These are phyloP conservation scores for Peromyscus maniculatus DNA, from an alignment of 2,113 vertebrate species.

Conservation along the genomic window DNA sequence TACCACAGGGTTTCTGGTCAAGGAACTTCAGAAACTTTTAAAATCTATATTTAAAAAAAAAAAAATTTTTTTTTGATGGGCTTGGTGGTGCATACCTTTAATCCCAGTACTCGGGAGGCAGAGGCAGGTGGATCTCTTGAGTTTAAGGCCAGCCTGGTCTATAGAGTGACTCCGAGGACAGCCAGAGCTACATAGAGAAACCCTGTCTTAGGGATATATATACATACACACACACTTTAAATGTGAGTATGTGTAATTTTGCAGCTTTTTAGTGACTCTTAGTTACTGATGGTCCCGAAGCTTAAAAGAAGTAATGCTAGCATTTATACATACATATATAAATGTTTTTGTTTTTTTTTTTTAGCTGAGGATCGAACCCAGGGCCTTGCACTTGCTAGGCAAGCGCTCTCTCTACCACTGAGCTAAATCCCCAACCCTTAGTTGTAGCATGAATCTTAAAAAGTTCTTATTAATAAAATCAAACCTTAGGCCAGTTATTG, in stretches of 20 bases:
- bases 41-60: not conserved
- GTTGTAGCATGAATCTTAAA: too few species aligned
- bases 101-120: not conserved
- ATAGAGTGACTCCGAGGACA: not conserved
- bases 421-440: too few species aligned
- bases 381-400: too few species aligned
- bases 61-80: not conserved
- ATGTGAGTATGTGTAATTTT: slow-evolving; percentile 17
- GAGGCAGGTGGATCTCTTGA: not conserved
- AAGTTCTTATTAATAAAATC: too few species aligned
- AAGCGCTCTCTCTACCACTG: too few species aligned
- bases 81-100: not conserved
- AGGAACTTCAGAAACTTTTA: not conserved
- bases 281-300: not conserved
- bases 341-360: too few species aligned
- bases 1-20: not conserved
- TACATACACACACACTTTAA: too few species aligned
- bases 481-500: too few species aligned
- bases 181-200: not conserved
- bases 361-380: too few species aligned
- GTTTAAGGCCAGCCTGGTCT: not conserved
- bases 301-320: not conserved
- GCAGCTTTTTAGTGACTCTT: not conserved
- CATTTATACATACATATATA: not conserved
- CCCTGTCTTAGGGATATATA: not conserved